Evolutionary conservation across 2,797 vertebrate species (phyloP).

Genomic region (Eulemur albifrons): DNA sequence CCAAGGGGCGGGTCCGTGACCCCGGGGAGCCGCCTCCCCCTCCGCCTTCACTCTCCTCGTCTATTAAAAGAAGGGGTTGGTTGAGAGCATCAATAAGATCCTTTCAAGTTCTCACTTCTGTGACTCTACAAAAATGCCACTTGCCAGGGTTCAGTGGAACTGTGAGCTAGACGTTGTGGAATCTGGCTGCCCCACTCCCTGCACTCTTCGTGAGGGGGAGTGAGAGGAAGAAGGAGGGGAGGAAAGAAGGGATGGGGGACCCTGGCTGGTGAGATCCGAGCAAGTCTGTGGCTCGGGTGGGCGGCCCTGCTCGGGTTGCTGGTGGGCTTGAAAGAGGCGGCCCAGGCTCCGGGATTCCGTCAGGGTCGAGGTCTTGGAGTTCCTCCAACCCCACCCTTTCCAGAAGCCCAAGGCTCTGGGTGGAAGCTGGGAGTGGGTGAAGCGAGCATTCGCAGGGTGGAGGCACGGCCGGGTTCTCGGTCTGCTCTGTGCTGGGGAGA

Average conservation of each 20-base stretch:
- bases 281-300: background rate
- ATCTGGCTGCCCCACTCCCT: background rate
- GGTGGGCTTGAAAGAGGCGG: background rate
- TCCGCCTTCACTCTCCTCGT: background rate
- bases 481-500: rapidly evolving
- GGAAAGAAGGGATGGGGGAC: no score
- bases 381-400: background rate
- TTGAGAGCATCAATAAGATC: slow-evolving; percentile 25
- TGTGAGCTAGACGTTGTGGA: slow-evolving; percentile 63
- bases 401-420: background rate
- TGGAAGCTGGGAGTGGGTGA: background rate
- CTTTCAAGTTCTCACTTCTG: slow-evolving; percentile 52
- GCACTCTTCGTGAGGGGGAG: background rate
- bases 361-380: background rate
- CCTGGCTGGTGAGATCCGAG: background rate
- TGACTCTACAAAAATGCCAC: slow-evolving; percentile 49
- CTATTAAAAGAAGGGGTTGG: slow-evolving; percentile 28
- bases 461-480: background rate
- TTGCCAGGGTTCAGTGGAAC: slow-evolving; percentile 39
- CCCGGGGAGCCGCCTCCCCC: rapidly evolving
- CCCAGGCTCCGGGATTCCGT: background rate
- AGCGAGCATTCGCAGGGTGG: background rate
- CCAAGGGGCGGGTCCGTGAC: background rate
- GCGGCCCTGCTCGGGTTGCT: background rate
- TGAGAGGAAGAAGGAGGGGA: background rate